Evolutionary conservation across 2,888 invertebrate species (phyloP).

Genomic region (Polyommatus iphigenia): DNA sequence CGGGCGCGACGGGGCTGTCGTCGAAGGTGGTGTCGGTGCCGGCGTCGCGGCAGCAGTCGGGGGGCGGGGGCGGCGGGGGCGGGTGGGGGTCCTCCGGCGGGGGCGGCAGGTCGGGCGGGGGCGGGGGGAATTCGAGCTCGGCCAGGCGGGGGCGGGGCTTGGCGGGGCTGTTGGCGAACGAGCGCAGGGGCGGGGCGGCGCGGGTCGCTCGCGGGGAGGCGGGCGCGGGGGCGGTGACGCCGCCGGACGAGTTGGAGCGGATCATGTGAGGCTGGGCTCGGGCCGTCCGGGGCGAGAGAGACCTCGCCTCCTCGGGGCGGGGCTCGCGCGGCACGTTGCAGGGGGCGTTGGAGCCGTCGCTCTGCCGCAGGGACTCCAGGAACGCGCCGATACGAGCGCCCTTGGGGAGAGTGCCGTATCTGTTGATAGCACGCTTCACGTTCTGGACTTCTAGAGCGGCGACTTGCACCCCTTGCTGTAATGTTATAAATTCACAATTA

Average conservation of each 20-base stretch:
- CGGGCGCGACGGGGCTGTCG: conserved; percentile 77
- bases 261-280: conserved; percentile 91
- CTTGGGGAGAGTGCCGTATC: conserved; percentile 98
- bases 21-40: conserved; percentile 84
- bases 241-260: conserved; percentile 92
- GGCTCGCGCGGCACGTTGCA: conserved; percentile 61
- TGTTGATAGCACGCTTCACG: conserved; percentile 95
- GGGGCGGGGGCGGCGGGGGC: conserved; percentile 73
- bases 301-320: conserved; percentile 69
- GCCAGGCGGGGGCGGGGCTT: conserved; percentile 87
- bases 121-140: conserved; percentile 93
- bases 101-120: conserved; percentile 89
- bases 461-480: conserved; percentile 85
- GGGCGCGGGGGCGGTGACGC: conserved; percentile 83
- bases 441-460: conserved; percentile 97
- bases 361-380: conserved; percentile 94
- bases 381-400: conserved; percentile 98
- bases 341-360: conserved; percentile 75
- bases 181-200: conserved; percentile 70
- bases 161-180: conserved; percentile 85
- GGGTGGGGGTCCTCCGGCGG: conserved; percentile 84
- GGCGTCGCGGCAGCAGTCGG: conserved; percentile 81
- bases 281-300: conserved; percentile 84
- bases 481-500: conserved; percentile 8
- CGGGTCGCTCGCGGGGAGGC: conserved; percentile 66